A percentile compares a stretch with the other conserved stretches of the same genome.
phyloP scores from a whole-genome alignment of 2,888 invertebrate species.

The Tenthredo amoena region DNA sequence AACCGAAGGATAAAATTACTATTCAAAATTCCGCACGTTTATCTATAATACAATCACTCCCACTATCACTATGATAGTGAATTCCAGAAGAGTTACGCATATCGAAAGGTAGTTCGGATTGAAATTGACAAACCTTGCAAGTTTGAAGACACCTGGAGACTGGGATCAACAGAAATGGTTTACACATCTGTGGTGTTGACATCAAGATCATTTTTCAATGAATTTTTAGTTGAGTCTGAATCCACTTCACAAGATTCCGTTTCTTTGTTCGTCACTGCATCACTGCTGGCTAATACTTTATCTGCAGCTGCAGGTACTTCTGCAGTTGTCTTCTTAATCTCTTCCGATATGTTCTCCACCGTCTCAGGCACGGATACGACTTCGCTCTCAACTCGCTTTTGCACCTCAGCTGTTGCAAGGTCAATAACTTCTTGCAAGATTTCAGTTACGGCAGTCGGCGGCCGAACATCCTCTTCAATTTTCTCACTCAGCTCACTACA shows the following conservation, averaged over 20 bases:
- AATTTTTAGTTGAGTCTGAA: neutral
- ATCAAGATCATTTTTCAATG: conserved; percentile 5
- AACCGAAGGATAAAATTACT: neutral
- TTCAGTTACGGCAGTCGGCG: conserved; percentile 51
- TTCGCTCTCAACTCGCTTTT: conserved; percentile 57
- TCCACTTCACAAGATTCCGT: neutral
- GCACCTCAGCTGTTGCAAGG: conserved; percentile 61
- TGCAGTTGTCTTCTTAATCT: conserved; percentile 63
- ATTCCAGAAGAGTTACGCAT: neutral
- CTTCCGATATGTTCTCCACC: conserved; percentile 66
- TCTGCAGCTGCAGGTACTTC: conserved; percentile 53
- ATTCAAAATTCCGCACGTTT: neutral
- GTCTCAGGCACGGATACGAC: conserved; percentile 59
- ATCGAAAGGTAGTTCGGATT: neutral
- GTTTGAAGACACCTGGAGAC: neutral
- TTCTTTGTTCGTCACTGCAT: neutral
- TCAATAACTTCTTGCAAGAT: conserved; percentile 63
- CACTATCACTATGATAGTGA: neutral
- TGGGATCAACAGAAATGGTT: neutral
- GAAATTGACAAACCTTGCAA: neutral
- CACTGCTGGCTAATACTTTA: neutral
- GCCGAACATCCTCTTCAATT: conserved; percentile 5
- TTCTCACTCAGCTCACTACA: neutral
- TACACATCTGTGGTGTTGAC: neutral
- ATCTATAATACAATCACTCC: neutral